phyloP scores from a whole-genome alignment of 2,888 invertebrate genomes.

The Hypselothyrea guttata region DNA sequence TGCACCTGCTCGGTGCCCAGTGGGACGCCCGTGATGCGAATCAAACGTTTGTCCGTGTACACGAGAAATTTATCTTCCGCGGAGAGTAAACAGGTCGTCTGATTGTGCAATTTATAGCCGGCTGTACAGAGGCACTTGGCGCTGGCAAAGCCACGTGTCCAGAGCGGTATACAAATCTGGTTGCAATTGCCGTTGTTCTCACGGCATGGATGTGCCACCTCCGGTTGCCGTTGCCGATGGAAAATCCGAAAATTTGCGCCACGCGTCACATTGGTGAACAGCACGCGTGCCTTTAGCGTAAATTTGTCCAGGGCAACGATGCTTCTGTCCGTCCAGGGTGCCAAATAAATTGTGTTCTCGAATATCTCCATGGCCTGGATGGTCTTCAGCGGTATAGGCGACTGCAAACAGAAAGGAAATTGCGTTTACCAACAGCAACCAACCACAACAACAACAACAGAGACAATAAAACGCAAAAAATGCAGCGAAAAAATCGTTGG shows the following conservation, averaged over 20 bases:
- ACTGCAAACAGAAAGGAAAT: slow-evolving; percentile 63
- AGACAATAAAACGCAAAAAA: slow-evolving; percentile 12
- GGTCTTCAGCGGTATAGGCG: slow-evolving; percentile 75
- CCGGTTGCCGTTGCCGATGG: slow-evolving; percentile 90
- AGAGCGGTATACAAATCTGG: slow-evolving; percentile 89
- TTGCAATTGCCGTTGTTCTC: slow-evolving; percentile 87
- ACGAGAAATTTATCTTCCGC: slow-evolving; percentile 86
- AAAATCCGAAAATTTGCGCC: slow-evolving; percentile 88
- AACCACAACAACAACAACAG: slow-evolving; percentile 4
- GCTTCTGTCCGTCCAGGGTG: slow-evolving; percentile 87
- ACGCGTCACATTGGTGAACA: slow-evolving; percentile 84
- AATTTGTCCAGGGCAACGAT: slow-evolving; percentile 86
- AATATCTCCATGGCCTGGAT: slow-evolving; percentile 89
- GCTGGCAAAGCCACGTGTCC: slow-evolving; percentile 83
- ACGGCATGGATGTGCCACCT: slow-evolving; percentile 88
- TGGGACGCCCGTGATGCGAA: slow-evolving; percentile 87
- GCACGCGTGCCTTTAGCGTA: slow-evolving; percentile 82
- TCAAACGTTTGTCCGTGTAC: slow-evolving; percentile 86
- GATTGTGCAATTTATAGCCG: slow-evolving; percentile 86
- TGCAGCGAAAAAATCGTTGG: slow-evolving; percentile 15
- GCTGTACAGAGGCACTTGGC: slow-evolving; percentile 88
- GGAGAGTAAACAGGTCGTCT: slow-evolving; percentile 85
- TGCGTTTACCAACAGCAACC: slow-evolving; percentile 33
- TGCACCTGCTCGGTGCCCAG: slow-evolving; percentile 71
- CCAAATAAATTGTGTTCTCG: slow-evolving; percentile 88